A percentile compares a stretch with the other conserved stretches of the same genome.
Evolutionary conservation across 2,113 vertebrate genomes (phyloP).

Genomic region (Oncorhynchus masou): DNA sequence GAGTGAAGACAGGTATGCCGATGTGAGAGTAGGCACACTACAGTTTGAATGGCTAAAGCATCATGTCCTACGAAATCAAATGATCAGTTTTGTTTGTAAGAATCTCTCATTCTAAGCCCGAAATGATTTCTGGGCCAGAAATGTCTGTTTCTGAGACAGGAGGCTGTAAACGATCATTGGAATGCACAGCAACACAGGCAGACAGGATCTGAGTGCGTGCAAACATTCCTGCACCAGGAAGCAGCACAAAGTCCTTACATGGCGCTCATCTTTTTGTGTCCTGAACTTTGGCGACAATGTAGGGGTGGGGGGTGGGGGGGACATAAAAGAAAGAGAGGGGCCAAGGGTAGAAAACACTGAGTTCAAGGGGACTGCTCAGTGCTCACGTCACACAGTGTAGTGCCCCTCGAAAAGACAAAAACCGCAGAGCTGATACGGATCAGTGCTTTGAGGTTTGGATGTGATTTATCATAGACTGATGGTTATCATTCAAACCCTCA

Average conservation of each 20-base stretch:
- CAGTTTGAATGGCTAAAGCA: not conserved
- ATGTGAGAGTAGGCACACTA: not conserved
- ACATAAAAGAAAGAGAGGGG: slow-evolving; percentile 41
- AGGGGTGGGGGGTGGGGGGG: not conserved
- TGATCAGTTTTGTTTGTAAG: not conserved
- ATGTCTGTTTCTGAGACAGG: slow-evolving; percentile 3
- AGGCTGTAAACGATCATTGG: slow-evolving; percentile 12
- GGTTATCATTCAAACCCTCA: slow-evolving; percentile 50
- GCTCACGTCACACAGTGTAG: slow-evolving; percentile 26
- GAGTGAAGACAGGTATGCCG: not conserved
- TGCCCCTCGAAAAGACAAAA: slow-evolving; percentile 31
- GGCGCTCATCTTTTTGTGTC: slow-evolving; percentile 35
- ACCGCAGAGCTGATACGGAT: slow-evolving; percentile 27
- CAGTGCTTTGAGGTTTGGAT: slow-evolving; percentile 31
- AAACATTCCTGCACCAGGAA: slow-evolving; percentile 35
- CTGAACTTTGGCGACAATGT: slow-evolving; percentile 27
- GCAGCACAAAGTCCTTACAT: slow-evolving; percentile 39
- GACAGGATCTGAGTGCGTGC: slow-evolving; percentile 38
- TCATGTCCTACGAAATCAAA: not conserved
- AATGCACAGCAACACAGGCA: slow-evolving; percentile 8
- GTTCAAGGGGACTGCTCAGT: slow-evolving; percentile 1
- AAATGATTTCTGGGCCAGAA: not conserved
- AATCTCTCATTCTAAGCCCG: not conserved
- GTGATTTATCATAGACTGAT: slow-evolving; percentile 36
- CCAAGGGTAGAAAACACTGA: slow-evolving; percentile 1